Base-by-base conservation (phyloP, 2,888 invertebrate species). In the Acleris sparsana region DNA sequence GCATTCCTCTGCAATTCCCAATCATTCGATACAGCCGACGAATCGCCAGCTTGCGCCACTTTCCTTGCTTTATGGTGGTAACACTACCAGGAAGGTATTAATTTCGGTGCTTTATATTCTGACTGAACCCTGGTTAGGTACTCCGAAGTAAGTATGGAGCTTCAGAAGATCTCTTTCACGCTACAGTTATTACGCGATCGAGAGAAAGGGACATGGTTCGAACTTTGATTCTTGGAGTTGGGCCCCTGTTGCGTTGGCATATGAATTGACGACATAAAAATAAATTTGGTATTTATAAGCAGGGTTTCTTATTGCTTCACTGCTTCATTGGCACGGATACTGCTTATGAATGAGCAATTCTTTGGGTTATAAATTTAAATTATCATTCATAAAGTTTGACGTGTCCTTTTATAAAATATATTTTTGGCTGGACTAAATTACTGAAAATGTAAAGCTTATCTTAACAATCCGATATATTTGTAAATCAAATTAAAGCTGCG, bases 1-100 rank as follows among this genome's bases (percentile, higher is more conserved):
- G 85, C 86, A 88, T 88, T 87, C 85, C 81, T 81, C 75, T 72
- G 63, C 63, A 67, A 56, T 33, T 67, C 59, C 62, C 70, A 73
- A 69, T 69, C 68, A 69, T 73, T 70, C 69, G 68, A 73, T 76
- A 43, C 65, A 33, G 73, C 71, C 73, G 73, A 73, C 70, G 71
- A 72, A 79, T 76, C 73, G 75, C 63, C 70, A 72, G 72, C 77
- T 79, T 79, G 75, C 71, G 72, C 75, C 71, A 75, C 70, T 74
- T 79, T 77, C 74, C 69, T 60, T 49, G 52, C 52, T 52, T 52
- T 52, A 52, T 25, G 52, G n/a, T 57, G 53, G 43, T 25, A 48
- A 49, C 53, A 25, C 25, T 55, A 65, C 65, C 65, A 22, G 60
- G 55, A 61, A 65, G 55, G 44, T 53, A 65, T 63, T 57, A 61